These are phyloP conservation scores for Merluccius polli DNA, from an alignment of 2,797 vertebrate species.

Conservation along the genomic window DNA sequence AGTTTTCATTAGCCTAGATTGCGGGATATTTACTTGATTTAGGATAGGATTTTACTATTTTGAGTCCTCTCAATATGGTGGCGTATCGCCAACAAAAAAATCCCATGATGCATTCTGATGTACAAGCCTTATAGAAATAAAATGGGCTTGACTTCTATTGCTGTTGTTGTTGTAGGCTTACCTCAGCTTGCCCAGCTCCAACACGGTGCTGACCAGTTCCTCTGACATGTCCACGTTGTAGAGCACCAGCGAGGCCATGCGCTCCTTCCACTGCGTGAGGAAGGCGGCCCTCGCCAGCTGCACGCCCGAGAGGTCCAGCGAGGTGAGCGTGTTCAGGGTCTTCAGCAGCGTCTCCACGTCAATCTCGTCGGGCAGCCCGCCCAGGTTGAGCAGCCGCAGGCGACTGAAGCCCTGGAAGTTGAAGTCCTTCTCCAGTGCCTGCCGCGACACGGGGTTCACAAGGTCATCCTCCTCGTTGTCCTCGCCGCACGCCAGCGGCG, in stretches of 20 bases:
- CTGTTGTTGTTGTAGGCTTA: conserved; percentile 40
- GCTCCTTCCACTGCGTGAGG: conserved; percentile 90
- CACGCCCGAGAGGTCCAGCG: conserved; percentile 88
- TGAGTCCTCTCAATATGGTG: too few species aligned
- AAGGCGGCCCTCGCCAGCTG: conserved; percentile 83
- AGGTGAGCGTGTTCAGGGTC: conserved; percentile 81
- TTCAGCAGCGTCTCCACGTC: conserved; percentile 84
- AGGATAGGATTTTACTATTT: too few species aligned
- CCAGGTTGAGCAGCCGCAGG: conserved; percentile 88
- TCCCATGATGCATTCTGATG: too few species aligned
- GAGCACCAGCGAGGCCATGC: conserved; percentile 88
- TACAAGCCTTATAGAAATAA: too few species aligned
- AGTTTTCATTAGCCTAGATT: too few species aligned
- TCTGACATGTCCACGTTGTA: conserved; percentile 95
- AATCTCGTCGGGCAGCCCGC: conserved; percentile 81
- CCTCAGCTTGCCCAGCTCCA: conserved; percentile 89
- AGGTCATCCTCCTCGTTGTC: conserved; percentile 84
- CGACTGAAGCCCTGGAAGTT: conserved; percentile 91
- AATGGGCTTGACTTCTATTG: too few species aligned
- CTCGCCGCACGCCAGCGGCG: conserved; percentile 65
- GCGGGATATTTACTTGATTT: too few species aligned
- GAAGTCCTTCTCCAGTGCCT: conserved; percentile 86
- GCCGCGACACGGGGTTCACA: conserved; percentile 80
- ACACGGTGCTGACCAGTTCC: conserved; percentile 83
- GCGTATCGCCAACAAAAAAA: not conserved